Evolutionary conservation across 2,888 invertebrate genomes (phyloP), one percentile per base, ranked within the genome.

Genomic region (Apotomis capreana): DNA sequence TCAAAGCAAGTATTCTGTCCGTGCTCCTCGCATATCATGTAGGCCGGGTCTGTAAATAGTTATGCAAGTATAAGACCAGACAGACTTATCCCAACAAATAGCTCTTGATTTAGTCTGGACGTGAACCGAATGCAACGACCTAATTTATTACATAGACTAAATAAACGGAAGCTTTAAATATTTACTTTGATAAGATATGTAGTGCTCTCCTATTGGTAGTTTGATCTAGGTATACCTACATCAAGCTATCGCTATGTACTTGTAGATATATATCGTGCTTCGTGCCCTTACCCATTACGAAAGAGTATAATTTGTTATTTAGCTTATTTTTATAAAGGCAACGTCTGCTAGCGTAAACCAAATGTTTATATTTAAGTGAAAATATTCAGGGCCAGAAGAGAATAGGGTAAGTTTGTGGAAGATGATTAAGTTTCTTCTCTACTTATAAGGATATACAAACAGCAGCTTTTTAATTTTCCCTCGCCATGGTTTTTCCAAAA

Each of bases 101-200:
- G 36, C 54, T 54, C 52, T 15, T 54, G 52, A 60, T 68, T 60
- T 68, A 68, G 60, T 15, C 44, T 40, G 52, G 52, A 40, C n/a
- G 44, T 36, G 55, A 26, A 55, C 49, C 36, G 57, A 36, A 49
- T 67, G 65, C 59, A 54, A n/a, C 52, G 15, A 40, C 36, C 60
- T 54, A 54, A 68, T 68, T 68, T 68, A 68, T 68, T 54, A 68
- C 68, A 10, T 68, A 68, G 68, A 68, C 60, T 68, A 68, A 68
- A 68, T 60, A 60, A 68, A 68, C 68, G 49, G 40, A 52, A 52
- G 26, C 49, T 49, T 49, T 51, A 36, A 62, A 44, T 26, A 55
- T 55, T 55, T 55, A 55, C 36, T 10, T 55, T 55, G 26, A 55
- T 55, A 9, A 54, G 8, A 58, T 37, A 37, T 44, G 13, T 9